Conservation (phyloP, 2,888 invertebrate genomes). For the Chrysolina haemoptera region DNA sequence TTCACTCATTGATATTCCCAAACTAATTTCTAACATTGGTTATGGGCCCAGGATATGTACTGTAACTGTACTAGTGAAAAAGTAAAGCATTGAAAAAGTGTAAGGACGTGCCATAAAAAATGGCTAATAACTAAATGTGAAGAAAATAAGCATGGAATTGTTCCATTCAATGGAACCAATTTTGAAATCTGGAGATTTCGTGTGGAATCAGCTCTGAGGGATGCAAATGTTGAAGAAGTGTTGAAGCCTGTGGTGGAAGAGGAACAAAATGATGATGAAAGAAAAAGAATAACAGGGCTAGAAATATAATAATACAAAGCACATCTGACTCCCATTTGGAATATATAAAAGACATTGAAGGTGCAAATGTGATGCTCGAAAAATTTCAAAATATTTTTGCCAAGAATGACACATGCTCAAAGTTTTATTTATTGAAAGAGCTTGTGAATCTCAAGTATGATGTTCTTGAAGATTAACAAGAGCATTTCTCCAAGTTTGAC, state of each 20-base stretch:
- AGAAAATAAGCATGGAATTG: slow-evolving; percentile 19
- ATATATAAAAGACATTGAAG: slow-evolving; percentile 45
- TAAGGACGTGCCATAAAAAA: neutral
- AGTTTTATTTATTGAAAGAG: slow-evolving; percentile 34
- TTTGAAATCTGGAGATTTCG: slow-evolving; percentile 49
- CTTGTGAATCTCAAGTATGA: slow-evolving; percentile 30
- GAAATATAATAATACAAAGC: slow-evolving; percentile 46
- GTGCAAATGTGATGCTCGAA: slow-evolving; percentile 41
- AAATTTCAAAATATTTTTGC: slow-evolving; percentile 42
- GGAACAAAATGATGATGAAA: slow-evolving; percentile 31
- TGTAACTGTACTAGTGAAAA: neutral
- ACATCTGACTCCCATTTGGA: slow-evolving; percentile 46
- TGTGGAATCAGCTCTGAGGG: slow-evolving; percentile 37
- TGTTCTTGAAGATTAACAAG: slow-evolving; percentile 19
- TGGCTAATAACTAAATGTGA: too few relatives aligned
- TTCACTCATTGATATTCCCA: too few relatives aligned
- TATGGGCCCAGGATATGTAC: slow-evolving; percentile 30
- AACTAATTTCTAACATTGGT: slow-evolving; percentile 24
- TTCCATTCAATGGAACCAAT: slow-evolving; percentile 42
- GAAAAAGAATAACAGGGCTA: slow-evolving; percentile 44
- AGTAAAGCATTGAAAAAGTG: neutral
- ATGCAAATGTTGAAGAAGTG: slow-evolving; percentile 29
- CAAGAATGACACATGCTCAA: slow-evolving; percentile 38
- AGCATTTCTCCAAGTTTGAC: slow-evolving; percentile 44
- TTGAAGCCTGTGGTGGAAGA: slow-evolving; percentile 26